phyloP scores from a whole-genome alignment of 2,888 invertebrate species.

The Cyclophora albipunctata region DNA sequence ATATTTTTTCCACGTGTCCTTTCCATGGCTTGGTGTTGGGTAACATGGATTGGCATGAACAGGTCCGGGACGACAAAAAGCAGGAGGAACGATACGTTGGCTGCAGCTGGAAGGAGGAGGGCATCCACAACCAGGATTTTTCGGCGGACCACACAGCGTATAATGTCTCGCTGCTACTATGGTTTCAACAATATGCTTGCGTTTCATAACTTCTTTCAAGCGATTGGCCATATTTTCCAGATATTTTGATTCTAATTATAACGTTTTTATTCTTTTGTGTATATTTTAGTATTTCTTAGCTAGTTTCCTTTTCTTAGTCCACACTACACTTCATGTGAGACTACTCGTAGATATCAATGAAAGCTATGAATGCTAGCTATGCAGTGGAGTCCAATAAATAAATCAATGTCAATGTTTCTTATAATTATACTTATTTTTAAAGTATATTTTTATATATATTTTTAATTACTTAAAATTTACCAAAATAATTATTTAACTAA shows the following conservation, averaged over 20 bases:
- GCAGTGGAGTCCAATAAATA: too few relatives aligned
- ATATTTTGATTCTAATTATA: background rate
- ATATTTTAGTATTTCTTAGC: too few relatives aligned
- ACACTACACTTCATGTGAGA: too few relatives aligned
- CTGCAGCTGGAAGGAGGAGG: conserved; percentile 31
- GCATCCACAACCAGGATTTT: conserved; percentile 35
- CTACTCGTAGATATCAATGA: too few relatives aligned
- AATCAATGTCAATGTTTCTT: too few relatives aligned
- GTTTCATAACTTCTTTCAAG: background rate
- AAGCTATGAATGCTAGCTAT: too few relatives aligned
- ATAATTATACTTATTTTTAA: too few relatives aligned
- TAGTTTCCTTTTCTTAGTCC: too few relatives aligned
- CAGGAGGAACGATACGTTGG: conserved; percentile 35
- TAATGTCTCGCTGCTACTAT: conserved; percentile 19
- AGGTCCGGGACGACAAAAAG: conserved; percentile 34
- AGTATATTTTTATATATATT: too few relatives aligned
- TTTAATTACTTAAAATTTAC: too few relatives aligned
- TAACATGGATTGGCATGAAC: conserved; percentile 44
- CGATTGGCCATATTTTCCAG: background rate
- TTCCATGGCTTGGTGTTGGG: conserved; percentile 40
- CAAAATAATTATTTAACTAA: too few relatives aligned
- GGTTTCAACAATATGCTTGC: background rate
- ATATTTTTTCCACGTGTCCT: conserved; percentile 43
- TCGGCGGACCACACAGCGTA: conserved; percentile 39
- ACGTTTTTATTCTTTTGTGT: too few relatives aligned